Evolutionary conservation across 2,113 vertebrate genomes (phyloP), one percentile per base, ranked within the genome.

Genomic region (Capricornis sumatraensis): DNA sequence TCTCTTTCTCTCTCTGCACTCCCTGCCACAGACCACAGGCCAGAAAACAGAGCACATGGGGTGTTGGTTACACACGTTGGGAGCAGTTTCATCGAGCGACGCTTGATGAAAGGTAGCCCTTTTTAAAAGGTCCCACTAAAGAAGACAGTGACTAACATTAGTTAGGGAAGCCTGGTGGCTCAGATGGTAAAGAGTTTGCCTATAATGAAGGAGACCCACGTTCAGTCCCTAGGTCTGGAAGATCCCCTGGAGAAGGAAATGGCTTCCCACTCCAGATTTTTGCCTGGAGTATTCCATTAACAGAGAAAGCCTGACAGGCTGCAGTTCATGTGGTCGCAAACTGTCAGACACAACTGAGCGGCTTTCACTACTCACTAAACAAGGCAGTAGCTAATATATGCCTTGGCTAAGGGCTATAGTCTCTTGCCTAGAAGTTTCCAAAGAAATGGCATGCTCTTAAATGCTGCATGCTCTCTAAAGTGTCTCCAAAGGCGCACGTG

Each of bases 391-490:
- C 19, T 93, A 62, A 81, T 43, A 50, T 36, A 62, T 0, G 14
- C 52, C 58, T 79, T 95, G 60, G 50, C 30, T 45, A 33, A 74
- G 28, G 50, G 33, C 4, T 9, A 4, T 14, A 60, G 25, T 17
- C 27, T 89, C 60, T 90, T 33, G 55, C 27, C 17, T 74, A 43
- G 28, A n/a, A 91, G 50, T 86, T 84, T 71, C 55, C 55, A 50
- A 82, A 96, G 67, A n/a, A 93, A 55, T 17, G 25, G 28, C 52
- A 85, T 7, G 30, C 15, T 87, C 76, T 87, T 79, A 64, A 71
- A 57, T 53, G 62, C 58, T 45, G 52, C 14, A 33, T 11, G 9
- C 12, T 58, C 50, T 74, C 92, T 43, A 23, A n/a, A 58, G 58
- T 28, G 33, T 85, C 62, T 2, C 7, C 36, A 50, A 86, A 87